phyloP scores from a whole-genome alignment of 35 echinoderm and acorn worm species.

The Eucidaris tribuloides region DNA sequence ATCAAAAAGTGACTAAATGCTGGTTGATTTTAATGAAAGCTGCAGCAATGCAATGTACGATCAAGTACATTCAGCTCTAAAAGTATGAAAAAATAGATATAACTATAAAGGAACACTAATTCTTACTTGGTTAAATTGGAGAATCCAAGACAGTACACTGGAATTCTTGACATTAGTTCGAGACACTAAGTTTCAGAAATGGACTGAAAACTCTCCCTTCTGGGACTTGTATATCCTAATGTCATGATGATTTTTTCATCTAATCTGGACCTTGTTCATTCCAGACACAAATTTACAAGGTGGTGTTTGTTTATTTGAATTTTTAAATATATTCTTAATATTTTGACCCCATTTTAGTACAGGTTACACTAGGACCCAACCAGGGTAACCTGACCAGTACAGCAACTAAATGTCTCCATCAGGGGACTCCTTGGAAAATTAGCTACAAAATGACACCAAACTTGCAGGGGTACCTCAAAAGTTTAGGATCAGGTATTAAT shows the following conservation, averaged over 20 bases:
- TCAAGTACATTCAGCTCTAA: background rate
- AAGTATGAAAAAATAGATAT: background rate
- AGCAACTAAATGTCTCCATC: background rate
- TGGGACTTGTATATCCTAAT: background rate
- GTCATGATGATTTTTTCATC: constrained; percentile 8
- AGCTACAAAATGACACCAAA: constrained; percentile 15
- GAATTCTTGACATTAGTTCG: constrained; percentile 1
- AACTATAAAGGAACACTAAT: constrained; percentile 4
- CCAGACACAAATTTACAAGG: background rate
- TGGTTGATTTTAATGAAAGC: constrained; percentile 10
- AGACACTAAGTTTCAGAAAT: constrained; percentile 8
- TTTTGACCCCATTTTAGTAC: background rate
- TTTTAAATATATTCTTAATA: background rate
- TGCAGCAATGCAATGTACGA: constrained; percentile 9
- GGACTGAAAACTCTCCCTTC: constrained; percentile 8
- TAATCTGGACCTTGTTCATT: constrained; percentile 5
- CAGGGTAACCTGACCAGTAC: background rate
- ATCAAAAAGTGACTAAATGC: constrained; percentile 4
- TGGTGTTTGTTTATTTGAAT: background rate
- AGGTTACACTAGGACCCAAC: background rate
- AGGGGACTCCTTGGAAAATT: constrained; percentile 5
- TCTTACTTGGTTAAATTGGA: constrained; percentile 5
- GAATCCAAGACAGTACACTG: background rate
- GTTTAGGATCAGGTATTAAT: background rate
- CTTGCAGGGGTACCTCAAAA: background rate